Percentiles rank a stretch among this genome's conserved stretches.
These are phyloP conservation scores for Sardina pilchardus DNA, from an alignment of 2,113 vertebrate species.

Conservation along the genomic window DNA sequence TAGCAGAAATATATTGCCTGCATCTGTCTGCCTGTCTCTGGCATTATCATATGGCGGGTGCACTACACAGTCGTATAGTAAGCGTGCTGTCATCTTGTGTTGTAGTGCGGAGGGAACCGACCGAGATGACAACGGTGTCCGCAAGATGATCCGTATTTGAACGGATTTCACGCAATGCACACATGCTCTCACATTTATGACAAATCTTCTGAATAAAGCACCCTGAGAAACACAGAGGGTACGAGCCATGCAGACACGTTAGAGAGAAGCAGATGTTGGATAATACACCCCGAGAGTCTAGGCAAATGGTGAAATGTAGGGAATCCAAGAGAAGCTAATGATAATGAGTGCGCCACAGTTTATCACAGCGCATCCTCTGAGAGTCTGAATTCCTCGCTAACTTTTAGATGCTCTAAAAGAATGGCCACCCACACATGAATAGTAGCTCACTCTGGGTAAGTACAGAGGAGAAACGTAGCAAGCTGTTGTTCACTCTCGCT, in stretches of 20 bases:
- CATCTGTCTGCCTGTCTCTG: background rate
- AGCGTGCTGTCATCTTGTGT: background rate
- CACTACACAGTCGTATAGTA: background rate
- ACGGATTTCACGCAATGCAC: background rate
- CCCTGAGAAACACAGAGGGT: too few species aligned
- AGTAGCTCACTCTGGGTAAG: background rate
- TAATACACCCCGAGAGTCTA: too few species aligned
- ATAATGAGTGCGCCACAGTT: background rate
- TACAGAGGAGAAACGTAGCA: background rate
- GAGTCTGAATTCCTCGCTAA: background rate
- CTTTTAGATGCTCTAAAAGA: too few species aligned
- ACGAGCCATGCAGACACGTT: too few species aligned
- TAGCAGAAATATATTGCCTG: conserved; percentile 20
- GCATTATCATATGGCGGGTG: background rate
- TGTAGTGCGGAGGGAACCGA: background rate
- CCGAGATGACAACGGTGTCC: background rate
- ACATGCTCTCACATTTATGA: background rate
- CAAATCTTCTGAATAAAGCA: too few species aligned
- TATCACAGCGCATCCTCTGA: background rate
- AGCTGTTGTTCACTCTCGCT: background rate
- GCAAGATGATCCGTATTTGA: too few species aligned
- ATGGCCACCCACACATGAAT: background rate
- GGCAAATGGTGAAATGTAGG: background rate
- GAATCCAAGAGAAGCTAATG: background rate
- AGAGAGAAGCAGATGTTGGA: too few species aligned